These are phyloP conservation scores for Pempheris klunzingeri DNA, from an alignment of 2,797 vertebrate species.

Conservation along the genomic window DNA sequence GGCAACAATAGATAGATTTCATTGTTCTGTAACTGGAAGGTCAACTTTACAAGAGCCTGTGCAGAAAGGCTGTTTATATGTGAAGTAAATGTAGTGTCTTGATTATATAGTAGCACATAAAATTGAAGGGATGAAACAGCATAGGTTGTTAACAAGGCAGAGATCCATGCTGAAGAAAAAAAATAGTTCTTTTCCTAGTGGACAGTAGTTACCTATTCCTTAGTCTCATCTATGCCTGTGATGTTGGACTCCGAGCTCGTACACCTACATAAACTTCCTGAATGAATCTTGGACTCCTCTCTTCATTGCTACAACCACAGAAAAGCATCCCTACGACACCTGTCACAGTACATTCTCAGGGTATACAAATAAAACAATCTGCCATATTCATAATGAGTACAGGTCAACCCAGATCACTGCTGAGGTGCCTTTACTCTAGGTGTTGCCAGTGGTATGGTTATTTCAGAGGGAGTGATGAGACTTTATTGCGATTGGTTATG, in stretches of 20 bases:
- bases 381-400: constrained; percentile 19
- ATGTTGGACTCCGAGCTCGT: too few species aligned
- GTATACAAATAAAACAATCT: background rate
- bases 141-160: background rate
- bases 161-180: constrained; percentile 19
- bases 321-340: too few species aligned
- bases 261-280: too few species aligned
- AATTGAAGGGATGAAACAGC: background rate
- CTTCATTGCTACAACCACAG: too few species aligned
- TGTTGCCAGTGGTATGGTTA: constrained; percentile 29
- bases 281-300: too few species aligned
- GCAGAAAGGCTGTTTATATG: background rate
- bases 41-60: background rate
- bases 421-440: constrained; percentile 20
- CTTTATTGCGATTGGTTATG: constrained; percentile 4
- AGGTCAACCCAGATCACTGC: constrained; percentile 36
- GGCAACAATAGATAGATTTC: constrained; percentile 46
- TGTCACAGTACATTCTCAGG: background rate
- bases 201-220: background rate
- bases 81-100: background rate
- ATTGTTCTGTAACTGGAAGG: constrained; percentile 21
- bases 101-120: background rate
- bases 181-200: background rate
- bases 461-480: constrained; percentile 5
- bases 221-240: too few species aligned